phyloP scores from a whole-genome alignment of 2,888 invertebrate genomes.

The Ophion obscuratus region DNA sequence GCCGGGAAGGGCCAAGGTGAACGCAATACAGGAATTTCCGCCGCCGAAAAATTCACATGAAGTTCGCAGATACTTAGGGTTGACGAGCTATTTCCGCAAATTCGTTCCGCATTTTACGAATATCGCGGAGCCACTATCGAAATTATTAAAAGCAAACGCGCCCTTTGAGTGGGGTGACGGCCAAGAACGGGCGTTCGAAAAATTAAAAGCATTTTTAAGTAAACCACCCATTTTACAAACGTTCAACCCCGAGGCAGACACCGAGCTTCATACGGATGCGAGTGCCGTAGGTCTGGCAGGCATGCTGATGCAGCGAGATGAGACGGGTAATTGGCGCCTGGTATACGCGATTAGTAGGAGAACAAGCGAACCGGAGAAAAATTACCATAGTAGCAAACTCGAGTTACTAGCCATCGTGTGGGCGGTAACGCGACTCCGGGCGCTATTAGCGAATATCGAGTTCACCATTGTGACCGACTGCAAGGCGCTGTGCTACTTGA shows the following conservation, averaged over 20 bases:
- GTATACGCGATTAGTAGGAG: conserved; percentile 71
- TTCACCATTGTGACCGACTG: conserved; percentile 56
- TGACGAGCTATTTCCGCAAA: background rate
- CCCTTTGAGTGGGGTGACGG: conserved; percentile 31
- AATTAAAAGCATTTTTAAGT: conserved; percentile 13
- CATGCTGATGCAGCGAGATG: conserved; percentile 66
- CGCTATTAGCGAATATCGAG: conserved; percentile 5
- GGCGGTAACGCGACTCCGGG: conserved; percentile 22
- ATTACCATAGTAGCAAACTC: conserved; percentile 70
- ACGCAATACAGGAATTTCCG: background rate
- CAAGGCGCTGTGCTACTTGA: conserved; percentile 19
- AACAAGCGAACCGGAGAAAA: conserved; percentile 68
- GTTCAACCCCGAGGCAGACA: conserved; percentile 45
- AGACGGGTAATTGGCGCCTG: conserved; percentile 45
- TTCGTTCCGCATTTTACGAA: background rate
- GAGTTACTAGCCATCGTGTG: conserved; percentile 47
- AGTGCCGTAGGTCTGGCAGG: background rate
- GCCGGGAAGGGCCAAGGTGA: background rate
- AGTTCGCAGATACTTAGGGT: background rate
- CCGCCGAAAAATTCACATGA: background rate
- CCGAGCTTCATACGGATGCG: conserved; percentile 47
- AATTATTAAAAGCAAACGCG: background rate
- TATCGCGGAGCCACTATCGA: background rate
- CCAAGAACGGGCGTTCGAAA: conserved; percentile 37
- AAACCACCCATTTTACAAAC: conserved; percentile 28